Evolutionary conservation across 2,888 invertebrate genomes (phyloP).

Genomic region (Scrobipalpa costella): DNA sequence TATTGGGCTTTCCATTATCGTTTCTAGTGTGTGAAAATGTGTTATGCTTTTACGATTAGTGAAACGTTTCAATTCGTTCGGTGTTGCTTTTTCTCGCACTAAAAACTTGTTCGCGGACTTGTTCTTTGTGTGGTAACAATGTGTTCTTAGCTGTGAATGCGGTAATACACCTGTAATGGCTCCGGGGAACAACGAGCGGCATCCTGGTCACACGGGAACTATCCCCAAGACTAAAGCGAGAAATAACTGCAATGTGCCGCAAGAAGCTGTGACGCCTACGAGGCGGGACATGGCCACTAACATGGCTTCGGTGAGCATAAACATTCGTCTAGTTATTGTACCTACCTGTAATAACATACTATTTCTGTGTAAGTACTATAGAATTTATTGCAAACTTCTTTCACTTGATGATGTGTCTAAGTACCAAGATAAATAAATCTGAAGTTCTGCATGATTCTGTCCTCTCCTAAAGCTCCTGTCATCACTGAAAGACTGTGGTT

Average conservation of each 20-base stretch:
- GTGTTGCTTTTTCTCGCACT: neutral
- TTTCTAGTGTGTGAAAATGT: neutral
- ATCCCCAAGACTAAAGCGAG: conserved; percentile 84
- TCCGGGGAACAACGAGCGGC: conserved; percentile 77
- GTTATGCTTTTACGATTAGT: neutral
- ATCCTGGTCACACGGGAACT: conserved; percentile 82
- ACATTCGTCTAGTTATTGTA: neutral
- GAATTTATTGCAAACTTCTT: neutral
- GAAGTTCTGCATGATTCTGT: conserved; percentile 9
- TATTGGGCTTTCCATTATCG: neutral
- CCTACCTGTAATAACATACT: neutral
- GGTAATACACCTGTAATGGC: conserved; percentile 67
- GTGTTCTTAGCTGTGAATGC: neutral
- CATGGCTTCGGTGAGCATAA: conserved; percentile 67
- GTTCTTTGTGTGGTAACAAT: conserved; percentile 9
- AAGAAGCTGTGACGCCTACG: conserved; percentile 83
- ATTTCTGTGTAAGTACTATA: neutral
- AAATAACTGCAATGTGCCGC: conserved; percentile 81
- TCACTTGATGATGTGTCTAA: neutral
- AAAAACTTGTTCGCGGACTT: conserved; percentile 3
- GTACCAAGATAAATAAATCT: conserved; percentile 16
- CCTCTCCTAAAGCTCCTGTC: neutral
- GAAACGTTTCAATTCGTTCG: neutral
- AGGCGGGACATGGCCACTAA: conserved; percentile 81
- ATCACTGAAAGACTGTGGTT: conserved; percentile 9